Evolutionary conservation across 2,888 invertebrate genomes (phyloP).

Genomic region (Eristalinus sepulchralis): DNA sequence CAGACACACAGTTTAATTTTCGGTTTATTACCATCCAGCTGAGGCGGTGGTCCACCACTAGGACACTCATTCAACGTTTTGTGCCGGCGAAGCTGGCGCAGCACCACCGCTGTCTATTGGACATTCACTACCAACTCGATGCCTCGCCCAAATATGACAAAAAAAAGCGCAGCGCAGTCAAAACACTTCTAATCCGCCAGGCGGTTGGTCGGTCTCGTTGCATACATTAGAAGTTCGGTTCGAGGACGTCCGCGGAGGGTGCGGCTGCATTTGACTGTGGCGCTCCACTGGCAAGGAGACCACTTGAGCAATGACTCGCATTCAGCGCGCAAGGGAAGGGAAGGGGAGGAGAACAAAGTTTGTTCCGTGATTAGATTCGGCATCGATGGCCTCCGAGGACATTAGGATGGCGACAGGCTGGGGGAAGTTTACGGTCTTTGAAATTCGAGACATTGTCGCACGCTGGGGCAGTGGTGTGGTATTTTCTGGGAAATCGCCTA

Average conservation of each 20-base stretch:
- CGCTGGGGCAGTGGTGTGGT: constrained; percentile 7
- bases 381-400: constrained; percentile 44
- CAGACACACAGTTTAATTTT: constrained; percentile 67
- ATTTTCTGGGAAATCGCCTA: constrained; percentile 12
- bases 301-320: constrained; percentile 41
- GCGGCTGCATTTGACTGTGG: constrained; percentile 20
- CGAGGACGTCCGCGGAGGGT: not conserved
- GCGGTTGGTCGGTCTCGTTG: constrained; percentile 51
- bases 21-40: constrained; percentile 53
- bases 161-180: constrained; percentile 65
- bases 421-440: constrained; percentile 57
- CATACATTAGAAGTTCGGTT: constrained; percentile 47
- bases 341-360: constrained; percentile 49
- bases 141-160: constrained; percentile 71
- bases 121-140: constrained; percentile 57
- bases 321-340: constrained; percentile 54
- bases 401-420: constrained; percentile 30
- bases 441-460: constrained; percentile 54
- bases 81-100: constrained; percentile 46
- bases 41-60: constrained; percentile 43
- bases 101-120: constrained; percentile 44
- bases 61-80: constrained; percentile 34
- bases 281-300: constrained; percentile 18
- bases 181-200: constrained; percentile 61
- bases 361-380: constrained; percentile 55